phyloP scores from a whole-genome alignment of 2,113 vertebrate species.

The Mustela lutreola region DNA sequence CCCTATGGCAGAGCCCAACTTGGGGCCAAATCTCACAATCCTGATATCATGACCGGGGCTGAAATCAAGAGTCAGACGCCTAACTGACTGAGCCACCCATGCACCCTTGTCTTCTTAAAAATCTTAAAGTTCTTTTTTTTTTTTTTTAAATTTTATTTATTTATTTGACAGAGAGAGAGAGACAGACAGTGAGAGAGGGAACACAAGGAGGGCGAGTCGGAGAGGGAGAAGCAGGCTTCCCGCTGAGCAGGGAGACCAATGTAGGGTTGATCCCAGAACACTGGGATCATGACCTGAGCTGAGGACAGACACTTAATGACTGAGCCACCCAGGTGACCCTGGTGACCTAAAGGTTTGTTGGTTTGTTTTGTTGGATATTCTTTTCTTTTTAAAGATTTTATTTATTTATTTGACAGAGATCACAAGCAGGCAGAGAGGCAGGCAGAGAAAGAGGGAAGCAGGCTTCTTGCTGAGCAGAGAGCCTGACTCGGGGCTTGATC shows the following conservation, averaged over 20 bases:
- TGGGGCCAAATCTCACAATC: neutral
- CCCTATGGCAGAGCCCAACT: neutral
- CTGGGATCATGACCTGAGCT: no score
- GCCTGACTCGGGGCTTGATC: fast-evolving
- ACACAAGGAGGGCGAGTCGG: no score
- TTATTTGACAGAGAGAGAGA: neutral
- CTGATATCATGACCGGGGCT: neutral
- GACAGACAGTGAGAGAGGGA: no score
- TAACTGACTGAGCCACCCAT: neutral
- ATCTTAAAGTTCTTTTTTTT: neutral
- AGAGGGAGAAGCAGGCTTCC: neutral
- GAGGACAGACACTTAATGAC: no score
- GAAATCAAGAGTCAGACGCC: neutral
- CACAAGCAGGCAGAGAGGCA: no score
- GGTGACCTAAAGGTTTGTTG: no score
- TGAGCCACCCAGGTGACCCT: no score
- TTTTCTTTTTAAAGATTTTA: neutral
- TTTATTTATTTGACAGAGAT: neutral
- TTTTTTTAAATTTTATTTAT: neutral
- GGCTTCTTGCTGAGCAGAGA: neutral
- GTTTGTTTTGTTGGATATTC: no score
- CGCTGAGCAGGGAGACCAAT: no score
- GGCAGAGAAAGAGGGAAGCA: neutral
- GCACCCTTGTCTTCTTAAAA: neutral
- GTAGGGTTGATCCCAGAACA: no score